Conservation (phyloP, 2,797 vertebrate species). For the Alfaro cultratus region DNA sequence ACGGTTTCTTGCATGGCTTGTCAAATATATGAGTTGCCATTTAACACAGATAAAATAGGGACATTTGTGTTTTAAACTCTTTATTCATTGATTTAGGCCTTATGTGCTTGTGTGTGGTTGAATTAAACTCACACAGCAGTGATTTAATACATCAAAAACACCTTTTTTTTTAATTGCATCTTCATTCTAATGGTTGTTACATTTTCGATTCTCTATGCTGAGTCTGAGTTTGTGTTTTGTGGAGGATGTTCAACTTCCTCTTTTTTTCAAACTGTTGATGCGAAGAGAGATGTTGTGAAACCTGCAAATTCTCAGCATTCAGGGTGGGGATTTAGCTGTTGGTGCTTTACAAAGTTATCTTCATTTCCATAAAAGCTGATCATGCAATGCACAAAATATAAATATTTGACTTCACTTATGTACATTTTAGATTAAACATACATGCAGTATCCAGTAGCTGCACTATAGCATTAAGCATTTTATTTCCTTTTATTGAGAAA, state of each 20-base stretch:
- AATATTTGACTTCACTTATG: not conserved
- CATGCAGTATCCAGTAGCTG: not conserved
- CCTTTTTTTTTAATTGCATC: not conserved
- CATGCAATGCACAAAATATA: not conserved
- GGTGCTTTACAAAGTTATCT: not conserved
- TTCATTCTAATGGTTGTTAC: not conserved
- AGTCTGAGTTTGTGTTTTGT: conserved; percentile 5
- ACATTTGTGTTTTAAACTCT: not conserved
- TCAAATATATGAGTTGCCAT: not conserved
- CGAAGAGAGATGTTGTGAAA: conserved; percentile 42
- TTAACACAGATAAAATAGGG: not conserved
- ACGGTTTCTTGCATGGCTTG: not conserved
- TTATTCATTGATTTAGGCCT: not conserved
- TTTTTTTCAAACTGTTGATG: conserved; percentile 27
- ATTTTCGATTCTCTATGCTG: conserved; percentile 14
- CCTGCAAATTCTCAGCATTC: conserved; percentile 4
- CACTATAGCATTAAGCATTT: not conserved
- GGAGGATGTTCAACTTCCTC: conserved; percentile 42
- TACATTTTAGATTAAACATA: not conserved
- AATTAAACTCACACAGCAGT: not conserved
- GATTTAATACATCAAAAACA: not conserved
- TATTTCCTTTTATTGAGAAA: not conserved
- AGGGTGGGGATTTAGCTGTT: not conserved
- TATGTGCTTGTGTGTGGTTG: not conserved
- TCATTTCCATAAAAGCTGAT: not conserved